phyloP scores from a whole-genome alignment of 2,888 invertebrate genomes.

The Miltochrista miniata region DNA sequence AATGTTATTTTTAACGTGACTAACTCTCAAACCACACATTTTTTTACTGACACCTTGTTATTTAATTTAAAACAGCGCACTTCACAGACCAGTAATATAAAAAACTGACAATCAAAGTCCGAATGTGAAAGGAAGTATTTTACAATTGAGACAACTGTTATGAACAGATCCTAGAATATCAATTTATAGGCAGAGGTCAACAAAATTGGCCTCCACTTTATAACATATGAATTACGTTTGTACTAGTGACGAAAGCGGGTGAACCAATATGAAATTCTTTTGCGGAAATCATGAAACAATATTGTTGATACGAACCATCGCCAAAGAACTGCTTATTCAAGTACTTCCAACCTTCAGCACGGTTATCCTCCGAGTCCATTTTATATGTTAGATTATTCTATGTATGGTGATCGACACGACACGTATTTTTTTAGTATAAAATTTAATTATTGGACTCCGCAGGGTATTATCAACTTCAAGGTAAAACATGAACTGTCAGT shows the following conservation, averaged over 20 bases:
- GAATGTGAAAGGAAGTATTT: too few relatives aligned
- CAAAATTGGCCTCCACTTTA: too few relatives aligned
- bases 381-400: conserved; percentile 18
- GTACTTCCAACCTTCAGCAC: conserved; percentile 79
- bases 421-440: conserved; percentile 23
- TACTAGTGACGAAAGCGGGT: conserved; percentile 42
- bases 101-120: too few relatives aligned
- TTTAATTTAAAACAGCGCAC: too few relatives aligned
- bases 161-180: too few relatives aligned
- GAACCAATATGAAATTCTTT: conserved; percentile 38
- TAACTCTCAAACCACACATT: too few relatives aligned
- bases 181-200: too few relatives aligned
- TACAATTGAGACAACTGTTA: too few relatives aligned
- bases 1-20: too few relatives aligned
- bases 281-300: conserved; percentile 36
- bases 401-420: conserved; percentile 16
- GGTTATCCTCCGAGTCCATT: conserved; percentile 70
- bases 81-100: too few relatives aligned
- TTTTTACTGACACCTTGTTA: too few relatives aligned
- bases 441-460: conserved; percentile 29
- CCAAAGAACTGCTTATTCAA: conserved; percentile 80
- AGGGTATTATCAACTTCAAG: conserved; percentile 17
- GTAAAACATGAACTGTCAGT: conserved; percentile 49
- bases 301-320: conserved; percentile 66
- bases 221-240: too few relatives aligned